A percentile compares a stretch with the other conserved stretches of the same genome.
Conservation (phyloP, 2,888 invertebrate species). For the Eupeodes latifasciatus region DNA sequence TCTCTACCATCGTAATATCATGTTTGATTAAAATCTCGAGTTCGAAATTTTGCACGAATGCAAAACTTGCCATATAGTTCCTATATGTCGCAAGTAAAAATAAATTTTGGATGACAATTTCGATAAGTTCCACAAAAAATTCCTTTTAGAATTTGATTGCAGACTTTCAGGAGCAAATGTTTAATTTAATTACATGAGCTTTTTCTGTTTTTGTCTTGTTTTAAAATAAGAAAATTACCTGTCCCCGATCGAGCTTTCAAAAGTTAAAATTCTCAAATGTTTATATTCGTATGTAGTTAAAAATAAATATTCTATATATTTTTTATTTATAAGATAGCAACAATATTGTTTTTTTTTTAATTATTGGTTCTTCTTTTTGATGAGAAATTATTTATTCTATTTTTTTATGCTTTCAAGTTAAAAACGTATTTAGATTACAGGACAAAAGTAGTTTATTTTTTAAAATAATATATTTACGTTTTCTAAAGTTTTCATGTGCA, state of each 20-base stretch:
- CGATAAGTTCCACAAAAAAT: constrained; percentile 17
- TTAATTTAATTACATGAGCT: neutral
- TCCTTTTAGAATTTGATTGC: neutral
- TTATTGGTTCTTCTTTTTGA: neutral
- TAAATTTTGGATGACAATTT: neutral
- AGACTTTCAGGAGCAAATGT: neutral
- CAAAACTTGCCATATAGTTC: too few species aligned
- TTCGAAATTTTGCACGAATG: too few species aligned
- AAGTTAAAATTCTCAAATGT: neutral
- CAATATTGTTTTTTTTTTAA: neutral
- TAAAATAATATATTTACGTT: too few species aligned
- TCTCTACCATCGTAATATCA: too few species aligned
- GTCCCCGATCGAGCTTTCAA: neutral
- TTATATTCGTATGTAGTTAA: neutral
- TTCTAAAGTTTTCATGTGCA: too few species aligned
- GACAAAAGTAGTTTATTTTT: too few species aligned
- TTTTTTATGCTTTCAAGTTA: too few species aligned
- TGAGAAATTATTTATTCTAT: too few species aligned
- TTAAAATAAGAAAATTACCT: neutral
- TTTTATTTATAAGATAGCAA: neutral
- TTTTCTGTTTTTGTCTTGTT: neutral
- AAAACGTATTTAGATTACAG: too few species aligned
- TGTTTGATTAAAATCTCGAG: too few species aligned
- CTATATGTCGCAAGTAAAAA: too few species aligned
- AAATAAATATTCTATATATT: constrained; percentile 13